Evolutionary conservation across 23 tunicate genomes (phyloP), one percentile per base, ranked within the genome.

Genomic region (Corella eumyota): DNA sequence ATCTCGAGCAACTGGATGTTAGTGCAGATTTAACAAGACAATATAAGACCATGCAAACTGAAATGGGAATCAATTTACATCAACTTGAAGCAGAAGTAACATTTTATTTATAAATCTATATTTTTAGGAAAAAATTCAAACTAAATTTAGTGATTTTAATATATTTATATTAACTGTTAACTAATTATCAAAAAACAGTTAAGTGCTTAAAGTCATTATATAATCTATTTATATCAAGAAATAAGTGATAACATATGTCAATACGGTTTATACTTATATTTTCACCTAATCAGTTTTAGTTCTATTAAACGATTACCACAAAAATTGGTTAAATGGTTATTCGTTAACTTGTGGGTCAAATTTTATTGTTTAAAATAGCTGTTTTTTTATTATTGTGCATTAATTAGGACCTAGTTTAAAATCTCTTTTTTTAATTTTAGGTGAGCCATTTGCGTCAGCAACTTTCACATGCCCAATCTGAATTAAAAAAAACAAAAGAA

Each of bases 41-140:
- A 46, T 88, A 88, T 45, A 88, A 88, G 61, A 88, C 96, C 27
- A 88, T 88, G 96, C 88, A 79, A 44, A 79, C 88, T 17, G 96
- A 88, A 49, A 66, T 88, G 85, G 82, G 75, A 31, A 79, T 88
- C 3, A 38, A 68, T 56, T 46, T 72, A 19, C 81, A 73, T 20
- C 90, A 88, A 46, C 56, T 88, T 25, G 85, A 78, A 40, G 75
- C 85, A 36, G 88, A 88, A 56, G 91, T 81, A 25, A 1, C 19
- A 19, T 22, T 6, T 9, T 6, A 59, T 9, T 9, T 59, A 6
- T 13, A 53, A 23, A 53, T 9, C 59, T n/a, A 7, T 53, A 9
- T 21, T 53, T 53, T 20, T 11, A 9, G 59, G 13, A 13, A 13
- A 17, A 13, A 44, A 44, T 44, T 20, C 24, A 25, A 0, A 20